phyloP scores from a whole-genome alignment of 2,888 invertebrate genomes.

The Ormyrus labotus region DNA sequence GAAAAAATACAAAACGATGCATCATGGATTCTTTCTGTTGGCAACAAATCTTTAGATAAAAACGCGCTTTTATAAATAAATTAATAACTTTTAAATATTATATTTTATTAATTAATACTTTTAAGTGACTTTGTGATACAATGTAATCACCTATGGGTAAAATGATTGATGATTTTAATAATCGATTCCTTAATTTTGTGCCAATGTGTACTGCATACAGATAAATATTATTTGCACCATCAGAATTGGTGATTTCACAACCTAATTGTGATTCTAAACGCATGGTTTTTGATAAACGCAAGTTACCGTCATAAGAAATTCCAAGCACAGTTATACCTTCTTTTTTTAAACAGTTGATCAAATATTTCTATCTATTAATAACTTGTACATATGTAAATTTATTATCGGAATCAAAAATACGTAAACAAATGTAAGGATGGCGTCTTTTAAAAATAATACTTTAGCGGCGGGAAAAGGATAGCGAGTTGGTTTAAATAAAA shows the following conservation, averaged over 20 bases:
- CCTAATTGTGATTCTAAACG: neutral
- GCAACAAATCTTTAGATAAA: neutral
- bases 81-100: neutral
- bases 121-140: slow-evolving; percentile 12
- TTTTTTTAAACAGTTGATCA: neutral
- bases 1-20: slow-evolving; percentile 11
- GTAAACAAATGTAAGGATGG: slow-evolving; percentile 59
- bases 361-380: neutral
- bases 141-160: neutral
- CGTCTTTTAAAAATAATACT: too few species aligned
- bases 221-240: neutral
- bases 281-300: neutral
- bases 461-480: too few species aligned
- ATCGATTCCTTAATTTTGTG: too few species aligned
- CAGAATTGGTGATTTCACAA: neutral
- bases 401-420: slow-evolving; percentile 62
- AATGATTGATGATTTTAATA: neutral
- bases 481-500: too few species aligned
- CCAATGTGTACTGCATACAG: neutral
- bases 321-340: neutral
- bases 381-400: slow-evolving; percentile 41
- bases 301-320: neutral
- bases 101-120: neutral
- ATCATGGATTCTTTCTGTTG: slow-evolving; percentile 3
- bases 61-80: neutral